A percentile compares a stretch with the other conserved stretches of the same genome.
phyloP scores from a whole-genome alignment of 2,888 invertebrate species.

The Idaea aversata region DNA sequence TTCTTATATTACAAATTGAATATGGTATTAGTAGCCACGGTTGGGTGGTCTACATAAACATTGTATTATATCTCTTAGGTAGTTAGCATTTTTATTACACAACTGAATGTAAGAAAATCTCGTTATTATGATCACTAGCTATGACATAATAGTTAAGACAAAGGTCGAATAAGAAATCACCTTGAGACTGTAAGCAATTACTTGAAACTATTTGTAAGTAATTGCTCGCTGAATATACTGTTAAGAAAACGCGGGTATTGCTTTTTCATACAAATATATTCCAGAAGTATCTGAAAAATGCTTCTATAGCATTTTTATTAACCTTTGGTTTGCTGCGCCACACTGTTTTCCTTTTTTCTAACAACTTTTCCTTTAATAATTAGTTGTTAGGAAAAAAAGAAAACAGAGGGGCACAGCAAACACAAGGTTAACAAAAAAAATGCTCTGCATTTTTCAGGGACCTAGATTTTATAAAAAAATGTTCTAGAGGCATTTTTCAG shows the following conservation, averaged over 20 bases:
- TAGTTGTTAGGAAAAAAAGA: no score
- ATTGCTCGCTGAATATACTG: neutral
- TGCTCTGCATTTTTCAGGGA: no score
- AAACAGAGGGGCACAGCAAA: no score
- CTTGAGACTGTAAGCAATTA: slow-evolving; percentile 24
- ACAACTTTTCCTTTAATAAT: no score
- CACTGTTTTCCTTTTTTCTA: no score
- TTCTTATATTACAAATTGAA: neutral
- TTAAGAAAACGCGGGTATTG: slow-evolving; percentile 7
- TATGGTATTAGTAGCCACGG: neutral
- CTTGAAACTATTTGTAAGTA: neutral
- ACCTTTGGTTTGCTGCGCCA: no score
- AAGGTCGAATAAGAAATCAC: slow-evolving; percentile 24
- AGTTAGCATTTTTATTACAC: slow-evolving; percentile 1
- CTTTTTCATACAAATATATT: slow-evolving; percentile 9
- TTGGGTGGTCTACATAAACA: neutral
- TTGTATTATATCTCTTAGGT: neutral
- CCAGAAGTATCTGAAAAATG: no score
- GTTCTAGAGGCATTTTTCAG: no score
- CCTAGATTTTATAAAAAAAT: no score
- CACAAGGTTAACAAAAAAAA: no score
- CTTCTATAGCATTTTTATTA: no score
- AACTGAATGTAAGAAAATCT: slow-evolving; percentile 1
- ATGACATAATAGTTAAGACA: slow-evolving; percentile 20
- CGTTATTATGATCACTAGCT: slow-evolving; percentile 13